Evolutionary conservation across 2,797 vertebrate genomes (phyloP).

Genomic region (Prunella strophiata): DNA sequence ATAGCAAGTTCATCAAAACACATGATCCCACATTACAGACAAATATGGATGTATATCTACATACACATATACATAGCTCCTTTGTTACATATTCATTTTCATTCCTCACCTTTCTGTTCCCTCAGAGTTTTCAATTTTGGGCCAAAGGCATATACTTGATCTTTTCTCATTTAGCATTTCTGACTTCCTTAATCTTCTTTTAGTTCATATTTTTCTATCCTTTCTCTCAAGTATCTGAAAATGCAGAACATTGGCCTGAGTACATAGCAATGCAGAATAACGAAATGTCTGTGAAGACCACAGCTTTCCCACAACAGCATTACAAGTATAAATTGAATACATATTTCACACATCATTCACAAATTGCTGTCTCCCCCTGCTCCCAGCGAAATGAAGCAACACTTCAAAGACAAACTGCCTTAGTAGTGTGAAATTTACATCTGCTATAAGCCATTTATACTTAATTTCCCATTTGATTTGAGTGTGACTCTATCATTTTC

Average conservation of each 20-base stretch:
- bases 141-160: neutral
- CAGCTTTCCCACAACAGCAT: neutral
- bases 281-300: neutral
- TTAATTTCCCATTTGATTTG: neutral
- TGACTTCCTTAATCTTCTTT: neutral
- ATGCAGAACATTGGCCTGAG: neutral
- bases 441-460: neutral
- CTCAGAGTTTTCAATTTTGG: neutral
- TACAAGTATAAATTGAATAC: neutral
- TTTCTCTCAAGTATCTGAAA: conserved; percentile 10
- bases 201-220: neutral
- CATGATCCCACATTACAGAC: neutral
- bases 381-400: neutral
- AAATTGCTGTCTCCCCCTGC: neutral
- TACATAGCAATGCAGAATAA: neutral
- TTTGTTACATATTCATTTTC: neutral
- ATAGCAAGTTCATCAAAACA: neutral
- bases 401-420: neutral
- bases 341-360: neutral
- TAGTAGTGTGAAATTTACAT: neutral
- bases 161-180: neutral
- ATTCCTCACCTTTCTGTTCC: neutral
- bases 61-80: neutral
- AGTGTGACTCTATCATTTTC: neutral
- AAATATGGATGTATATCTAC: neutral